Conservation (phyloP, 53 echinoderm and acorn worm genomes). For the Mesocentrotus franciscanus region DNA sequence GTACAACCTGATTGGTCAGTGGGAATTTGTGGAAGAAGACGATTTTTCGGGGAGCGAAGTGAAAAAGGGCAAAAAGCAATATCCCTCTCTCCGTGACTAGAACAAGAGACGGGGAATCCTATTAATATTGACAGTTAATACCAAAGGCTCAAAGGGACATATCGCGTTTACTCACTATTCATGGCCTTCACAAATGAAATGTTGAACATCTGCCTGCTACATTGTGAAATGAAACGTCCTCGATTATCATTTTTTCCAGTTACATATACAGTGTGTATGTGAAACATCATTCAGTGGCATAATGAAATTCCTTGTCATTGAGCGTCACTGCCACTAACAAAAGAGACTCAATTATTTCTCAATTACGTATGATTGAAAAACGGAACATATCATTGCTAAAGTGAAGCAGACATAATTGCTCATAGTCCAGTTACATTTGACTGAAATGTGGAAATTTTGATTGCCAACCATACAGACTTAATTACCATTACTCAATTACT, state of each 20-base stretch:
- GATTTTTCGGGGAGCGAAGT: neutral
- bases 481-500: neutral
- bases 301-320: no score
- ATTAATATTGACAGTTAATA: constrained; percentile 61
- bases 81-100: neutral
- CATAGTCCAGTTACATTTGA: neutral
- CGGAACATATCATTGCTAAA: no score
- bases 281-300: no score
- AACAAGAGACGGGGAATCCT: constrained; percentile 33
- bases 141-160: constrained; percentile 45
- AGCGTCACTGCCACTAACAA: no score
- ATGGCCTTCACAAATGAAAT: neutral
- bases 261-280: no score
- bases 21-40: constrained; percentile 1
- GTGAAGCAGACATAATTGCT: no score
- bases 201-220: no score
- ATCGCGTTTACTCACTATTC: neutral
- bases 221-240: no score
- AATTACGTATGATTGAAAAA: no score
- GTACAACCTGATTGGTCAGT: constrained; percentile 4
- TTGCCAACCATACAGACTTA: neutral
- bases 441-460: neutral
- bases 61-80: constrained; percentile 63
- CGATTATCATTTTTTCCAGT: no score
- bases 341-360: no score